Evolutionary conservation across 2,888 invertebrate genomes (phyloP), one percentile per base, ranked within the genome.

Genomic region (Gnatocerus cornutus): DNA sequence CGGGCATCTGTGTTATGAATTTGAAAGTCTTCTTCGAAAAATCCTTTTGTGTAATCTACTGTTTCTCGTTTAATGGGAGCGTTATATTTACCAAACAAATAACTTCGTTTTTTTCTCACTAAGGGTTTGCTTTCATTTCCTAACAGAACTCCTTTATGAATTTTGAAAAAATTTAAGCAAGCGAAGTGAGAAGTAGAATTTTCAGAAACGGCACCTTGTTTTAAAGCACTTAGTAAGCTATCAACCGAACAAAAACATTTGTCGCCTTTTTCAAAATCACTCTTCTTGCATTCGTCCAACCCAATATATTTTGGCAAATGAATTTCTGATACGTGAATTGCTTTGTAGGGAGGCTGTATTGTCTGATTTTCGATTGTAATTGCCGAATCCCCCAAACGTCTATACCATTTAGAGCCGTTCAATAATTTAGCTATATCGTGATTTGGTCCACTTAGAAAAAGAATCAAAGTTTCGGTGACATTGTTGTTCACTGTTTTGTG

Each of bases 241-340:
- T 79, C 75, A 1, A 81, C 69, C 56, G 77, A 75, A 70, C 81
- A 81, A 16, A 79, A 71, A 48, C 81, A 81, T 14, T 79, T 73
- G 3, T 76, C 70, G 55, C 73, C 74, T 4, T 71, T 62, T 9
- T 75, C 74, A 67, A 77, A 80, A 50, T 81, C 81, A 1, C 55
- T 58, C 56, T 75, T 70, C 2, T 65, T 72, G 62, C 81, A 81
- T 1, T 64, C 68, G 14, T 58, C 69, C 10, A 68, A 43, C 3
- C 41, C 10, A 16, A 71, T 52, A 53, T 72, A 68, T 5, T 53
- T 56, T 9, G 70, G 61, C 13, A 63, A 46, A 1, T 8, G 29
- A 10, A 52, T 53, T 41, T 53, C 39, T 5, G 21, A 13, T 10
- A 63, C 5, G 4, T 41, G 30, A 6, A 63, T 46, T 10, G 21